These are phyloP conservation scores for Ptilodon capucinus DNA, from an alignment of 2,888 invertebrate species.

Conservation along the genomic window DNA sequence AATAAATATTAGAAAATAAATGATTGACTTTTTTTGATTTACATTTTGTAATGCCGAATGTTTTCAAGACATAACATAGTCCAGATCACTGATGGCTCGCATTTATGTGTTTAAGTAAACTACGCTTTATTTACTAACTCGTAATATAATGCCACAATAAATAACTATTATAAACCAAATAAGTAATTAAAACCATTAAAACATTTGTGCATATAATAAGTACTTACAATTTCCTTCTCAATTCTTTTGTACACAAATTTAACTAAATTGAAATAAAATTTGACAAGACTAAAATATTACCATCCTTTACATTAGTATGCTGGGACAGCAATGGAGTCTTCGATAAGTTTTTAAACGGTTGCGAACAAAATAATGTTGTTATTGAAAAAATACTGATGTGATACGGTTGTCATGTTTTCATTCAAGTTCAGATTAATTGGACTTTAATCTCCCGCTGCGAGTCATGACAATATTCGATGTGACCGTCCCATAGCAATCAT, in stretches of 20 bases:
- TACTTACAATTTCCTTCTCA: conserved; percentile 50
- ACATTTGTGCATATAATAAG: conserved; percentile 70
- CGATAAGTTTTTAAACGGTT: not conserved
- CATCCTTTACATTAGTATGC: conserved; percentile 4
- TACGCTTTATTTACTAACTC: conserved; percentile 56
- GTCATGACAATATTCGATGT: not conserved
- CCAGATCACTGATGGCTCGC: conserved; percentile 43
- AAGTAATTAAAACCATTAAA: conserved; percentile 36
- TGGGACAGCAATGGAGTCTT: too few relatives aligned
- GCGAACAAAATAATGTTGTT: too few relatives aligned
- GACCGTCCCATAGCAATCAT: not conserved
- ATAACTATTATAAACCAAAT: conserved; percentile 59
- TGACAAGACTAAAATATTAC: too few relatives aligned
- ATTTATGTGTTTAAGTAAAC: conserved; percentile 69
- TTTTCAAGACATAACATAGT: conserved; percentile 30
- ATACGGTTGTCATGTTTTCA: not conserved
- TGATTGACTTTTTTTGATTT: conserved; percentile 24
- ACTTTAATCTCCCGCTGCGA: not conserved
- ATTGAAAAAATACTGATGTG: not conserved
- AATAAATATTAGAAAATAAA: conserved; percentile 29
- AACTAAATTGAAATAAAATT: conserved; percentile 16
- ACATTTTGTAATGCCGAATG: conserved; percentile 16
- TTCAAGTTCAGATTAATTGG: not conserved
- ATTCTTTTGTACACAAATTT: conserved; percentile 18
- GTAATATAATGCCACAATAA: conserved; percentile 60